Base-by-base conservation (phyloP, 2,888 invertebrate genomes). In the Macrosoma leucophasiata region DNA sequence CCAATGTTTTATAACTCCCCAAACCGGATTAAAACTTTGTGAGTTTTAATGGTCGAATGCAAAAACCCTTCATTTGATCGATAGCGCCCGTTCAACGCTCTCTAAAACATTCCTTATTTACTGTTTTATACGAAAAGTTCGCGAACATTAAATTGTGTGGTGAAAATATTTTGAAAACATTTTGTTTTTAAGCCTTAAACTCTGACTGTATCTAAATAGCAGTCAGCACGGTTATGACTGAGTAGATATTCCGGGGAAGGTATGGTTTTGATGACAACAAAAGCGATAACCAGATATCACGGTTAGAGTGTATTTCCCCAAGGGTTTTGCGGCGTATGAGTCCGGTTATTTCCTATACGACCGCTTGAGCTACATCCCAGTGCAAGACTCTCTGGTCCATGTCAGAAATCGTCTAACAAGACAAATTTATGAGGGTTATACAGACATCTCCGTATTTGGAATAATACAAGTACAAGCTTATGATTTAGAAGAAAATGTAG, bases 231-330 rank as follows among this genome's bases (percentile, higher is more conserved):
- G 28, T n/a, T 34, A 37, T 34, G 24, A 44, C 33, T 29, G 29
- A 20, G 15, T 25, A 35, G 29, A 35, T 35, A 29, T 34, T 29
- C 34, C 34, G 7, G 4, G 8, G 20, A 29, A 19, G 23, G 52
- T 47, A 46, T n/a, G n/a, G n/a, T n/a, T n/a, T n/a, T n/a, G n/a
- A n/a, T n/a, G 47, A 53, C 49, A 58, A 54, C 51, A 50, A 50
- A 55, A 50, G 47, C 48, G n/a, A n/a, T n/a, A 40, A 48, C n/a
- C 52, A 58, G 52, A 53, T 61, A 65, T 64, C 58, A 59, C 58
- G 68, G 70, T 70, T 67, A 50, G 58, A 62, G 61, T 59, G 66
- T 72, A 74, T 78, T 77, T 79, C 75, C 74, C n/a, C 72, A 15
- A 11, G 57, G 69, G 74, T 35, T 39, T 34, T 40, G 38, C 42